Percentiles rank a stretch among this genome's conserved stretches.
These are phyloP conservation scores for Ciconia maguari DNA, from an alignment of 2,113 vertebrate genomes.

Conservation along the genomic window DNA sequence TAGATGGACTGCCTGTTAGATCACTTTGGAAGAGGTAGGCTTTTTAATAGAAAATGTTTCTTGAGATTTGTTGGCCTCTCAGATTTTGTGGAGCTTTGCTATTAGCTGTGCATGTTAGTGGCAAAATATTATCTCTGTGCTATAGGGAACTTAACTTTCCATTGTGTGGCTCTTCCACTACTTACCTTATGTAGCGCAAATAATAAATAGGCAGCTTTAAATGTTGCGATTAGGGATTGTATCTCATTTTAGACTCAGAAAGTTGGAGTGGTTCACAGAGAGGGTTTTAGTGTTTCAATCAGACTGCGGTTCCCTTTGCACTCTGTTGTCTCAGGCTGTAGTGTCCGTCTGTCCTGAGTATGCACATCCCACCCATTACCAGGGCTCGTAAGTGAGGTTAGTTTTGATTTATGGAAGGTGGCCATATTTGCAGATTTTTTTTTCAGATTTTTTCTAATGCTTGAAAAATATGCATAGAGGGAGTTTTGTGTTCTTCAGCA, in stretches of 20 bases:
- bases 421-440: not conserved
- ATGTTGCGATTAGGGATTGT: not conserved
- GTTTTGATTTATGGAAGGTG: not conserved
- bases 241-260: not conserved
- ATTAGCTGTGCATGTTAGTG: not conserved
- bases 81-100: not conserved
- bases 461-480: not conserved
- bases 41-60: not conserved
- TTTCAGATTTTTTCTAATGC: not conserved
- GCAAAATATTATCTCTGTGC: not conserved
- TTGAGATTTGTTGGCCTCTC: not conserved
- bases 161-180: not conserved
- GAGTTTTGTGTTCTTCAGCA: not conserved
- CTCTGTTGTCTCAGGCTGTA: not conserved
- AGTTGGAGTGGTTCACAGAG: not conserved
- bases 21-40: not conserved
- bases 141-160: not conserved
- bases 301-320: not conserved
- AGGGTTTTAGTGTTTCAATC: not conserved
- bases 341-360: not conserved
- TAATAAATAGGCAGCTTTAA: not conserved
- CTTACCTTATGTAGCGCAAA: fast-evolving
- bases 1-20: not conserved
- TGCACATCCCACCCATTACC: not conserved
- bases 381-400: not conserved